Evolutionary conservation across 2,797 vertebrate genomes (phyloP).

Genomic region (Liparis tanakae): DNA sequence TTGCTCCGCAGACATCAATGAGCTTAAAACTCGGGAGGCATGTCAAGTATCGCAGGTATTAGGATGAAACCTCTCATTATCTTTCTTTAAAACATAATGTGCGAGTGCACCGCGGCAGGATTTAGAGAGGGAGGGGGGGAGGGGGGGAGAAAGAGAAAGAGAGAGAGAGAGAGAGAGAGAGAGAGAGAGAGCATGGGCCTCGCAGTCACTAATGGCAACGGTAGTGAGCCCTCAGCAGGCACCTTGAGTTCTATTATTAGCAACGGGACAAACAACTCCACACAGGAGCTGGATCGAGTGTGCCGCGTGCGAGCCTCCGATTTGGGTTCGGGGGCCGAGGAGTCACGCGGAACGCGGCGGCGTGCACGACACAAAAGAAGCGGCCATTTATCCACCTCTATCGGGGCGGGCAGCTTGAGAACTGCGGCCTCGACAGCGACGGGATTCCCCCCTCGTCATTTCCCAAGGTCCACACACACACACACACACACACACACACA

Average conservation of each 20-base stretch:
- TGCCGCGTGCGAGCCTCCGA: conserved; percentile 25
- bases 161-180: background rate
- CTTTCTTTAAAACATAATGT: conserved; percentile 80
- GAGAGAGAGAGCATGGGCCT: conserved; percentile 28
- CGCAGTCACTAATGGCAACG: conserved; percentile 54
- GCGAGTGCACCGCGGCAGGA: conserved; percentile 44
- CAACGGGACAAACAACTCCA: conserved; percentile 38
- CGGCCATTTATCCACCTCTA: conserved; percentile 67
- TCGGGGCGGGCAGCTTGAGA: conserved; percentile 57
- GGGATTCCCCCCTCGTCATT: conserved; percentile 74
- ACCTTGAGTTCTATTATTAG: conserved; percentile 65
- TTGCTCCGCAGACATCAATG: conserved; percentile 77
- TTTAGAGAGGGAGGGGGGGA: background rate
- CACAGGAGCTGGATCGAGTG: conserved; percentile 53
- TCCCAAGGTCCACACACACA: conserved; percentile 55
- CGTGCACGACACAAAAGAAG: conserved; percentile 35
- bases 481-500: no score
- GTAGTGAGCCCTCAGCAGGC: conserved; percentile 60
- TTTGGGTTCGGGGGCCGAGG: conserved; percentile 60
- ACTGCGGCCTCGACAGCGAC: conserved; percentile 67
- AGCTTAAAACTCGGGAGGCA: conserved; percentile 74
- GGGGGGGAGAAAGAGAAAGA: no score
- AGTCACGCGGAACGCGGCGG: conserved; percentile 57
- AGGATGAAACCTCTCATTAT: conserved; percentile 81
- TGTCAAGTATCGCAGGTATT: conserved; percentile 79